These are phyloP conservation scores for Acleris laterana DNA, from an alignment of 2,888 invertebrate species.

Conservation along the genomic window DNA sequence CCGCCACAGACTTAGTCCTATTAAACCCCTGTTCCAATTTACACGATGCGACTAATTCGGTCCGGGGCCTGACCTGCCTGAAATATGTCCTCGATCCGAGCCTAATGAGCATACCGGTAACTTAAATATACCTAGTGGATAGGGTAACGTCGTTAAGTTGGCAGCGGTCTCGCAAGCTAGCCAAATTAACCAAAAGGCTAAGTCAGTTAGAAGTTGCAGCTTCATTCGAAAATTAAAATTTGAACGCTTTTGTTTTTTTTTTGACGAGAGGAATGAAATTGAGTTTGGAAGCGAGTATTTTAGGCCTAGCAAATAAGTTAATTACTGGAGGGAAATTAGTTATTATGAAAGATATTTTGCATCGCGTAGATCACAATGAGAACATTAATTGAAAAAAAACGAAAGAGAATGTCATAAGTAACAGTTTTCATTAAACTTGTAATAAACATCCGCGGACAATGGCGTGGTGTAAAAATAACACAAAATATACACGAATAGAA, in stretches of 20 bases:
- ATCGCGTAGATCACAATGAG: too few relatives aligned
- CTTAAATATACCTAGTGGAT: slow-evolving; percentile 8
- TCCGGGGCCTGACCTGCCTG: slow-evolving; percentile 21
- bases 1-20: neutral
- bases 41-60: slow-evolving; percentile 39
- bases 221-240: slow-evolving; percentile 9
- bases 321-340: too few relatives aligned
- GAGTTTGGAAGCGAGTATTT: too few relatives aligned
- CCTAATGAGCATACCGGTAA: slow-evolving; percentile 32
- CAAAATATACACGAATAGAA: too few relatives aligned
- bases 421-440: too few relatives aligned
- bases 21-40: slow-evolving; percentile 36
- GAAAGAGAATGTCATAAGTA: too few relatives aligned
- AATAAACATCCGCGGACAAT: too few relatives aligned
- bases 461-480: too few relatives aligned
- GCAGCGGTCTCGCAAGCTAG: slow-evolving; percentile 13
- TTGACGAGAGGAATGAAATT: neutral
- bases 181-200: slow-evolving; percentile 2
- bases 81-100: slow-evolving; percentile 28
- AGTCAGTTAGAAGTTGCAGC: slow-evolving; percentile 37
- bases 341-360: too few relatives aligned
- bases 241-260: neutral
- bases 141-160: slow-evolving; percentile 11
- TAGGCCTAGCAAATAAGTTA: too few relatives aligned
- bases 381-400: too few relatives aligned